These are phyloP conservation scores for Gambusia affinis DNA, from an alignment of 2,113 vertebrate species.

Conservation along the genomic window DNA sequence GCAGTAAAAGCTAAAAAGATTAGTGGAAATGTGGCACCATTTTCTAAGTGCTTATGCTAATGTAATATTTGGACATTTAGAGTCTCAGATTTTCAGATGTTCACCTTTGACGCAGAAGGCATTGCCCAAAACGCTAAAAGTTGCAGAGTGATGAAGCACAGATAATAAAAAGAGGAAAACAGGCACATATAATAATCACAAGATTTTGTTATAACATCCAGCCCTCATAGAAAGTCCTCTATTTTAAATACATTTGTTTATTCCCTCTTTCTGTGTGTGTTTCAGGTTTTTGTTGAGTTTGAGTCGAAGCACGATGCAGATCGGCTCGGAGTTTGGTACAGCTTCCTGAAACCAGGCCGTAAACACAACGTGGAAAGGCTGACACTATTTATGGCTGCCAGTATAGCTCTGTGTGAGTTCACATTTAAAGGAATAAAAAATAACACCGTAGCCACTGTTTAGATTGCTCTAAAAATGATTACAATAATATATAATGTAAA, in stretches of 20 bases:
- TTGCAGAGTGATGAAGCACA: background rate
- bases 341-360: slow-evolving; percentile 13
- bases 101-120: too few relatives aligned
- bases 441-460: background rate
- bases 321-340: slow-evolving; percentile 50
- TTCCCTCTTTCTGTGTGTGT: background rate
- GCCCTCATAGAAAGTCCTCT: too few relatives aligned
- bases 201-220: background rate
- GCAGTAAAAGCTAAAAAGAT: too few relatives aligned
- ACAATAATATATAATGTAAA: too few relatives aligned
- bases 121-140: too few relatives aligned
- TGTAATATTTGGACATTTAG: too few relatives aligned
- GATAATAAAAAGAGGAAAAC: too few relatives aligned
- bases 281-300: slow-evolving; percentile 58
- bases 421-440: background rate
- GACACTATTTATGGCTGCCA: rapidly evolving
- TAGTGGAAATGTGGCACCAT: too few relatives aligned
- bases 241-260: background rate
- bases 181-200: background rate
- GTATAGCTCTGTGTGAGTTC: background rate
- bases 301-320: background rate
- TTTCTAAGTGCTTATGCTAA: too few relatives aligned
- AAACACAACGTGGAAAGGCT: slow-evolving; percentile 10
- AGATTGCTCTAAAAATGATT: background rate
- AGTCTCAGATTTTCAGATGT: too few relatives aligned